Base-by-base conservation (phyloP, 2,888 invertebrate genomes). In the Tipula lateralis region DNA sequence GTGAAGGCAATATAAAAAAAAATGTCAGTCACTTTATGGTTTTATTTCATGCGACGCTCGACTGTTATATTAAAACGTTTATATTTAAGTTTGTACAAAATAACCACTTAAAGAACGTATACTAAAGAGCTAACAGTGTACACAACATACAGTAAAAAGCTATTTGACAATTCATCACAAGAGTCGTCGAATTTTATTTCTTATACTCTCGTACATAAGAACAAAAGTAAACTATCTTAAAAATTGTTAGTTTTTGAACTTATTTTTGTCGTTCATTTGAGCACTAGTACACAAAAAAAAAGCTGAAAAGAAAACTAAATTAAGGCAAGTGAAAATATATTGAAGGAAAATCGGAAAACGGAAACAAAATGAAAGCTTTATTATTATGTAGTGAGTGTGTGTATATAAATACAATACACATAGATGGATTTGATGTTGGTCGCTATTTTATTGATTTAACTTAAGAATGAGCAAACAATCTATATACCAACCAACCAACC, bases 131-230 rank as follows among this genome's bases (percentile, higher is more conserved):
- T 66, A 7, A 19, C n/a, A 66, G 66, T 66, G 66, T 66, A 66
- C 66, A 66, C 66, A 32, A 32, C 7, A 66, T 66, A 66, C 66
- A 66, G 66, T 9, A 66, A 66, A 66, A 66, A 66, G 66, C 66
- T 66, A 66, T 66, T 66, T 66, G 66, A 66, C 66, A 66, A 66
- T 66, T 66, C 66, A 66, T 66, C 66, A 66, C 66, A 66, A 66
- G 66, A 66, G 66, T 24, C 66, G 66, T 66, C 24, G 66, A 66
- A 32, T 44, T 66, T 66, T 66, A 24, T 66, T 66, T 66, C 24
- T 66, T 24, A n/a, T n/a, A n/a, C n/a, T n/a, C n/a, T n/a, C n/a
- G n/a, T n/a, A n/a, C 12, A 24, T 66, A 66, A 66, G 66, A 66
- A 66, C 66, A 66, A 66, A 66, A 19, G 66, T 9, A 66, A 66